Conservation (phyloP, 2,113 vertebrate genomes). For the Lethenteron camtschaticum region DNA sequence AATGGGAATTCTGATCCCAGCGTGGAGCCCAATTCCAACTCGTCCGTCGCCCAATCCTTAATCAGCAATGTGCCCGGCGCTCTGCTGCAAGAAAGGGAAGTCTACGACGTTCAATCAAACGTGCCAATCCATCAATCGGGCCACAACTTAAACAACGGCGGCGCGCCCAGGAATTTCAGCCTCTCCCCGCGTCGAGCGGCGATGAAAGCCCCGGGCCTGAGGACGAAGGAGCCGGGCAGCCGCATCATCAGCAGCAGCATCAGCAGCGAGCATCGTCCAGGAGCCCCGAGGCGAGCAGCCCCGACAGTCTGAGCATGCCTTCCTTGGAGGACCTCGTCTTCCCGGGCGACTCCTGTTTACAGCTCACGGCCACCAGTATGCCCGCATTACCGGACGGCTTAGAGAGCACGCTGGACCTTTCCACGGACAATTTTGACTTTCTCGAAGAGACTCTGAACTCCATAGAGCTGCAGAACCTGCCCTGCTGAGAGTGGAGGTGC, state of each 20-base stretch:
- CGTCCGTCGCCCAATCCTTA: conserved; percentile 15
- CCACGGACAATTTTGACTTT: conserved; percentile 5
- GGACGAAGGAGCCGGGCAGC: background rate
- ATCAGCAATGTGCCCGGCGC: conserved; percentile 32
- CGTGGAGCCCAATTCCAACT: conserved; percentile 33
- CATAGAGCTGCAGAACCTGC: background rate
- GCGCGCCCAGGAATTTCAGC: background rate
- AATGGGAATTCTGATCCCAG: conserved; percentile 29
- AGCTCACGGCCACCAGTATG: background rate
- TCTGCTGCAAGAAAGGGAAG: conserved; percentile 48
- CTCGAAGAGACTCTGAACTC: background rate
- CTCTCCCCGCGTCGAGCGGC: background rate
- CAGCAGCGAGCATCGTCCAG: background rate
- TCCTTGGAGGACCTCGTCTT: background rate
- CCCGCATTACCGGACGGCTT: background rate
- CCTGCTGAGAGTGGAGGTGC: background rate
- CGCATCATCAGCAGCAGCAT: too few species aligned
- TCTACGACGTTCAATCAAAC: conserved; percentile 61
- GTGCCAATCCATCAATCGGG: background rate
- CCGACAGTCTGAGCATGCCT: conserved; percentile 2
- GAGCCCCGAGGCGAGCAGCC: background rate
- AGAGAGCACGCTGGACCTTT: background rate
- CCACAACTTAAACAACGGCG: too few species aligned
- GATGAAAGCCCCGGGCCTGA: background rate
- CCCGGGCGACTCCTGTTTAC: background rate